Evolutionary conservation across 2,888 invertebrate genomes (phyloP), one percentile per base, ranked within the genome.

Genomic region (Sminthurides aquaticus): DNA sequence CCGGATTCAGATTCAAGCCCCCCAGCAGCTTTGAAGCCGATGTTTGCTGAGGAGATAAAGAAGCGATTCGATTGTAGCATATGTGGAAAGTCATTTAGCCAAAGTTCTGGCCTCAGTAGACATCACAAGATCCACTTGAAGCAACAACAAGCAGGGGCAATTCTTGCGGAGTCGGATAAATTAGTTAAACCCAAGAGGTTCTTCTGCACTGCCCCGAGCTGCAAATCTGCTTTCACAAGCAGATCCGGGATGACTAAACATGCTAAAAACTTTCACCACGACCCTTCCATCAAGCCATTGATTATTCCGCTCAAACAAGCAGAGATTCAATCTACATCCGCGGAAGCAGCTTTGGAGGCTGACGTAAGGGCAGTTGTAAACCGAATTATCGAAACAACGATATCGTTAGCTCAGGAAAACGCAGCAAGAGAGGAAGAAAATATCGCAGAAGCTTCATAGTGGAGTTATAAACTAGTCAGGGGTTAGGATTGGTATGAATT

Each of bases 171-270:
- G 5, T 5, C 22, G 20, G 52, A 52, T 22, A 52, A 52, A 20
- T 52, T 20, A 8, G 20, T 20, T 20, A 52, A 52, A 20, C 52
- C 52, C 11, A 52, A 52, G 20, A 8, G 52, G 20, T 52, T 52
- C 52, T 52, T 52, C 20, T 52, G 52, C 52, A 52, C 52, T 8
- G 52, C 52, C 5, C 52, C 52, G 20, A 20, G 5, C 22, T 52
- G 52, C 52, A 52, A 52, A 20, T 20, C 20, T 5, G 52, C 20
- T 52, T 52, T 52, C 22, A 52, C 52, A 8, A 52, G 20, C 22
- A 8, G 52, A 8, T 52, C 52, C 5, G 52, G 52, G 20, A 52
- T 52, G 52, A 52, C 52, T 5, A 52, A 52, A 20, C 52, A 52
- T 52, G 52, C 52, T 5, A 52, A 52, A 52, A 52, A 22, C 22